These are phyloP conservation scores for Alethe castanea DNA, from an alignment of 2,113 vertebrate genomes.

Conservation along the genomic window DNA sequence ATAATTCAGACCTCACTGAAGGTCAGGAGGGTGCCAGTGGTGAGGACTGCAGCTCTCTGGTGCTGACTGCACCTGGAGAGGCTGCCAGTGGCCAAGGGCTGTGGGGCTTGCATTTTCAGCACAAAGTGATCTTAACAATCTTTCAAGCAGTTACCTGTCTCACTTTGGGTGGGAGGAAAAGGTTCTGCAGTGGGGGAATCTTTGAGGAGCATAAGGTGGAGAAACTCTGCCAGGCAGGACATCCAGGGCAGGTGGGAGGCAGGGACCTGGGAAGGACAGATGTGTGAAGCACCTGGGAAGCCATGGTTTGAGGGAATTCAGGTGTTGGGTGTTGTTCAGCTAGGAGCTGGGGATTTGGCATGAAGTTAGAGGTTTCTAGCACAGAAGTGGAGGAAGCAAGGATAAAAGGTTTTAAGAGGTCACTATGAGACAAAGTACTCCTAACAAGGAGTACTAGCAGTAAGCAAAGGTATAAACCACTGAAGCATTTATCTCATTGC, in stretches of 20 bases:
- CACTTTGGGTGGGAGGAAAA: neutral
- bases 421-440: neutral
- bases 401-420: neutral
- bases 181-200: neutral
- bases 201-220: neutral
- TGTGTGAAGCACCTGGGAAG: neutral
- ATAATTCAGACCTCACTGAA: neutral
- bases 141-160: neutral
- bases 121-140: neutral
- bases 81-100: neutral
- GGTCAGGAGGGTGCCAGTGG: neutral
- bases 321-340: neutral
- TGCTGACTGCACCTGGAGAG: neutral
- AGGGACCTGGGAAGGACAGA: neutral
- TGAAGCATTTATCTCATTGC: rapidly evolving
- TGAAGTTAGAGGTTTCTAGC: neutral
- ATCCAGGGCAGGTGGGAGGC: neutral
- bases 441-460: neutral
- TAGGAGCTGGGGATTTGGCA: neutral
- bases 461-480: neutral
- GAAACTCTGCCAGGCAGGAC: neutral
- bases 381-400: neutral
- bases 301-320: neutral
- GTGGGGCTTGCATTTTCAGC: neutral
- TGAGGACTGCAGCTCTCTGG: neutral